phyloP scores from a whole-genome alignment of 2,113 vertebrate genomes.

The Speoplatyrhinus poulsoni region DNA sequence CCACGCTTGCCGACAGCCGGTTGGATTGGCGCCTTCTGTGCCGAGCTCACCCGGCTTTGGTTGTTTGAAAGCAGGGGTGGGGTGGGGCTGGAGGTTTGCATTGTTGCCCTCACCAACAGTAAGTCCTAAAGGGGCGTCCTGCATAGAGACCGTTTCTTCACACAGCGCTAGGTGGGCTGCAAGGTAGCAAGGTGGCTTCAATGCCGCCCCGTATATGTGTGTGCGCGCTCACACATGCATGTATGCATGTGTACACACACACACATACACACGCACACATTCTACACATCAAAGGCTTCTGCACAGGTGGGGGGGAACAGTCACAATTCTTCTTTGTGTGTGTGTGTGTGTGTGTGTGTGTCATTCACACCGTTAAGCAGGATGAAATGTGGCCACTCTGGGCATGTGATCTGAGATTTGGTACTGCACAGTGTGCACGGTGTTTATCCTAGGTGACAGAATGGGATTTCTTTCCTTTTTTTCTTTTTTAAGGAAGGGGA shows the following conservation, averaged over 20 bases:
- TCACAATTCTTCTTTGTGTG: neutral
- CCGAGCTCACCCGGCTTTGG: conserved; percentile 42
- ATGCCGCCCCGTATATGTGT: neutral
- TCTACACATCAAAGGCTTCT: conserved; percentile 60
- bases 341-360: neutral
- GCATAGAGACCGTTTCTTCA: conserved; percentile 57
- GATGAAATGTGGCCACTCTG: conserved; percentile 21
- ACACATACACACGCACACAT: conserved; percentile 33
- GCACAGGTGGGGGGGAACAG: conserved; percentile 27
- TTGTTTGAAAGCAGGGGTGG: conserved; percentile 26
- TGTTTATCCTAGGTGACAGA: conserved; percentile 68
- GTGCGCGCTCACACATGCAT: too few relatives aligned
- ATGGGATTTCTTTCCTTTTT: neutral
- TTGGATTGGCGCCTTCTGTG: conserved; percentile 36
- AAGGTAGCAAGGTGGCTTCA: conserved; percentile 56
- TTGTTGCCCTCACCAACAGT: conserved; percentile 55
- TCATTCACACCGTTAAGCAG: conserved; percentile 49
- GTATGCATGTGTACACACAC: neutral
- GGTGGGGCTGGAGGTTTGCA: conserved; percentile 18
- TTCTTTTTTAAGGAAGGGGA: neutral
- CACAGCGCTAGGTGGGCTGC: conserved; percentile 55
- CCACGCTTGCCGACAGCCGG: conserved; percentile 12
- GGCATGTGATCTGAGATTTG: conserved; percentile 44
- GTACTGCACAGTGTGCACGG: conserved; percentile 24
- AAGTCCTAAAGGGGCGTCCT: conserved; percentile 55